Base-by-base conservation (phyloP, 2,113 vertebrate genomes). In the Verasper variegatus region DNA sequence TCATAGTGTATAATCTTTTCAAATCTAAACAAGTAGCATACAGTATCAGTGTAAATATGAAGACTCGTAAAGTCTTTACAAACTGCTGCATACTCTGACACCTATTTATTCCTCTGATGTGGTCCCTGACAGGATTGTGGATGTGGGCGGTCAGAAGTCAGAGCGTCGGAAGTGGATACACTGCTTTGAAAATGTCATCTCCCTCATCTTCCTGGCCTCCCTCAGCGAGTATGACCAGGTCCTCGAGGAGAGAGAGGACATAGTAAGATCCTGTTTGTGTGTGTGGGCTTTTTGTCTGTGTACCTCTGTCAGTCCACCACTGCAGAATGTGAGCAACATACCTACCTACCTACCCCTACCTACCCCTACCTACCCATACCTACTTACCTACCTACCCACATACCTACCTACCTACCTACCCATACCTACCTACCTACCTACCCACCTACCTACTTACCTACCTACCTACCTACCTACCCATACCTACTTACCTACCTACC, bases 91-190 rank as follows among this genome's bases (percentile, higher is more conserved):
- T 37, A 2, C 35, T 10, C 35, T 54, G 18, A 54, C 21, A 3
- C 26, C 26, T 17, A 13, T 31, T 60, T n/a, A 10, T 4, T n/a
- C 18, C 18, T 54, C 52, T 58, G 9, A 27, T 47, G 20, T 4
- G 63, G 5, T 45, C 15, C 26, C 17, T 2, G n/a, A 0, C 73
- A 97, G 96, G 91, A 97, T 98, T 5, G 96, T 97, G 63, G 97
- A 98, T 1, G 96, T 97, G 0, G 96, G 96, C 0, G 97, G 97
- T 18, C 97, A 98, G 94, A 97, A 95, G 77, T 97, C 96, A 0
- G 97, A 98, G 69, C 94, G 97, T 15, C 94, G 95, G 83, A 97
- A 97, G 76, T 97, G 97, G 97, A 97, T 98, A 65, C 96, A 97
- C 82, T 97, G 96, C 77, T 97, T 97, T 3, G 96, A 97, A 89